phyloP scores from a whole-genome alignment of 23 tunicate species.

The Ciona savignyi region DNA sequence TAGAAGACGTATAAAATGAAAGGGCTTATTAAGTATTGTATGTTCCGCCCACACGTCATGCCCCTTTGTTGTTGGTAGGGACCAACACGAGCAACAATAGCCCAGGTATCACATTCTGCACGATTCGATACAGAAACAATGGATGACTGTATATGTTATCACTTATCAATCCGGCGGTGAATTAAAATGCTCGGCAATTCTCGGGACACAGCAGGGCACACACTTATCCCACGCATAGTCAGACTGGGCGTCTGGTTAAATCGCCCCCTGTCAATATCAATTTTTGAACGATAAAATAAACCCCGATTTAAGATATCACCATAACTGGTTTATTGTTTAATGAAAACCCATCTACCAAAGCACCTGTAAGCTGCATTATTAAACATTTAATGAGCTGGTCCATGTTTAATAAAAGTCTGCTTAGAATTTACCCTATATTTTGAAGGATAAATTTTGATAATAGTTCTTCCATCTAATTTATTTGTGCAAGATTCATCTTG shows the following conservation, averaged over 20 bases:
- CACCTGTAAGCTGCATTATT: too few relatives aligned
- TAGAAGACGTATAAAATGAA: not conserved
- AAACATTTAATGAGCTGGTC: too few relatives aligned
- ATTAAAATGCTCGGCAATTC: too few relatives aligned
- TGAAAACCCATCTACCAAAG: too few relatives aligned
- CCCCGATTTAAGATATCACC: not conserved
- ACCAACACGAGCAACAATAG: not conserved
- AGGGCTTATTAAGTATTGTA: not conserved
- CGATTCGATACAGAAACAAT: not conserved
- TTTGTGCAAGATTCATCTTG: too few relatives aligned
- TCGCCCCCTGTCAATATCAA: not conserved
- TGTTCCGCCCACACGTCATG: not conserved
- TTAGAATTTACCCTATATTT: too few relatives aligned
- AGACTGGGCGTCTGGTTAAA: not conserved
- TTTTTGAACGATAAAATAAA: not conserved
- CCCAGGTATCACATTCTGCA: not conserved
- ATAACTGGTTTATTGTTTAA: too few relatives aligned
- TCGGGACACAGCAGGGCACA: not conserved
- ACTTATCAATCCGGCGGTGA: not conserved
- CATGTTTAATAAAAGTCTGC: too few relatives aligned
- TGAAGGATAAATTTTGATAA: too few relatives aligned
- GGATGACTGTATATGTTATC: not conserved
- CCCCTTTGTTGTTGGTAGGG: not conserved
- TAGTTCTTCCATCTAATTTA: too few relatives aligned
- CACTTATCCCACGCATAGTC: not conserved